phyloP scores from a whole-genome alignment of 2,888 invertebrate species.

The Didymodactylos carnosus region DNA sequence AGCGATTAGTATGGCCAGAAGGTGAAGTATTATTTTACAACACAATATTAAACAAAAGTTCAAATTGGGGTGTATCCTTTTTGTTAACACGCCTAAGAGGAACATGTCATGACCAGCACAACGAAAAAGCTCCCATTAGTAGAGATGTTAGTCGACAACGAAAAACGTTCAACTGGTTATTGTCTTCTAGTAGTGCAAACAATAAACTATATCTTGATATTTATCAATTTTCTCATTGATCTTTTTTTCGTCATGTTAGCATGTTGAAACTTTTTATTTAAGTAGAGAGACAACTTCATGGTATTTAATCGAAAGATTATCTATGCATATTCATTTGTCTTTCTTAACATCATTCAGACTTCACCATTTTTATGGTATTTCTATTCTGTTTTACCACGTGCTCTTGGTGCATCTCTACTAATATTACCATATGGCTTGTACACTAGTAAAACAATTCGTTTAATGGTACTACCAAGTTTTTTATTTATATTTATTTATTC shows the following conservation, averaged over 20 bases:
- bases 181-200: no score
- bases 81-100: no score
- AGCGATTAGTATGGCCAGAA: conserved; percentile 72
- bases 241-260: no score
- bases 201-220: no score
- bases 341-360: conserved; percentile 42
- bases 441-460: conserved; percentile 24
- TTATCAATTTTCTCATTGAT: no score
- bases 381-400: conserved; percentile 81
- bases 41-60: conserved; percentile 72
- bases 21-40: conserved; percentile 92
- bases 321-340: background rate
- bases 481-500: conserved; percentile 68
- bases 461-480: conserved; percentile 23
- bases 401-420: conserved; percentile 57
- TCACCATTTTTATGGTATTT: conserved; percentile 93
- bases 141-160: no score
- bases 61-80: conserved; percentile 63
- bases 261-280: no score
- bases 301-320: background rate
- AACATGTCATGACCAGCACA: no score
- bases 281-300: no score
- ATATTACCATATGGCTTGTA: conserved; percentile 57
- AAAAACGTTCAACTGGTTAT: no score
- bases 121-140: no score